phyloP scores from a whole-genome alignment of 1,140 invertebrate species.

The Monomorium pharaonis region DNA sequence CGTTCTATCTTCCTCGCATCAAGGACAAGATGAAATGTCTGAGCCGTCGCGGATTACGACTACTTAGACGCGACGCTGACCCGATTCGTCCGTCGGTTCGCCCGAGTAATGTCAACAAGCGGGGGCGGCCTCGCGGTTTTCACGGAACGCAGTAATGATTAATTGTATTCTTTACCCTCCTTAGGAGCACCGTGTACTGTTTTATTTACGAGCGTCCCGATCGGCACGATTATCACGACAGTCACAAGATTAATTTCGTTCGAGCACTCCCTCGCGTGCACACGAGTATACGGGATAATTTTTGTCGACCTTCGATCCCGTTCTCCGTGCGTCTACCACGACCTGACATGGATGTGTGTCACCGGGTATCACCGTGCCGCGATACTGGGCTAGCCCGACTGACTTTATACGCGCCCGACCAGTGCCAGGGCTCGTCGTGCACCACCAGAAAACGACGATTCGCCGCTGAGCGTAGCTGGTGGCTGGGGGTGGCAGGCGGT shows the following conservation, averaged over 20 bases:
- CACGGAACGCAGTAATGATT: constrained; percentile 1
- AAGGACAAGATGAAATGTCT: not conserved
- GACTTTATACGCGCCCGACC: constrained; percentile 57
- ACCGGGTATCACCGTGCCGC: constrained; percentile 12
- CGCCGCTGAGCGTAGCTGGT: constrained; percentile 60
- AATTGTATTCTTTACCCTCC: constrained; percentile 7
- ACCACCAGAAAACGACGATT: constrained; percentile 73
- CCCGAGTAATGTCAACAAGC: not conserved
- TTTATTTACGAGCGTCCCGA: not conserved
- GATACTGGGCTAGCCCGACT: constrained; percentile 56
- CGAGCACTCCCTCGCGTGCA: not conserved
- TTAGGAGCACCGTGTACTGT: not conserved
- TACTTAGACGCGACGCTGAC: constrained; percentile 28
- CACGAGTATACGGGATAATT: not conserved
- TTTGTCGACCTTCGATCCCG: not conserved
- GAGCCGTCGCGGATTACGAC: not conserved
- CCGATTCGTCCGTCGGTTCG: constrained; percentile 21
- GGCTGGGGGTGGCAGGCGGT: constrained; percentile 51
- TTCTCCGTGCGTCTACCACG: constrained; percentile 4
- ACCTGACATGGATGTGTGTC: constrained; percentile 4
- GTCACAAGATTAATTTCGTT: not conserved
- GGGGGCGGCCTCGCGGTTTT: not conserved
- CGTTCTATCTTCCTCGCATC: not conserved
- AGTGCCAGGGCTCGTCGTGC: constrained; percentile 66
- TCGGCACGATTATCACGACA: not conserved